Evolutionary conservation across 2,797 vertebrate genomes (phyloP), one percentile per base, ranked within the genome.

Genomic region (Streptopelia turtur): DNA sequence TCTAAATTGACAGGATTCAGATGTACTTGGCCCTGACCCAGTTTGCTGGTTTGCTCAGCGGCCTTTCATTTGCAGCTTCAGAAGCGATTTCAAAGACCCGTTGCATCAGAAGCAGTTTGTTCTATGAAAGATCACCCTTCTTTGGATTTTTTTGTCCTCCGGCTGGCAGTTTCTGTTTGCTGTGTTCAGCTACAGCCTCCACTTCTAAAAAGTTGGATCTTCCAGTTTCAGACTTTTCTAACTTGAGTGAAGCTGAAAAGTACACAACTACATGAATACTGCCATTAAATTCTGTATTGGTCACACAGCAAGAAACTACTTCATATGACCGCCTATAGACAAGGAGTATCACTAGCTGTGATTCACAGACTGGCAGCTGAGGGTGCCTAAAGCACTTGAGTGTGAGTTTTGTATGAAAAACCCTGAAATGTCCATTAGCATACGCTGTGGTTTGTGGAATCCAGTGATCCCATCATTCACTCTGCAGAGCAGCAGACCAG

Each of bases 21-120:
- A 92, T 39, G 52, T 43, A 57, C 43, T 85, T 65, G 89, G 89
- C 83, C 39, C 72, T 68, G 39, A 85, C 39, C 17, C 87, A 71
- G 55, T 28, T 60, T 60, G 23, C 28, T 57, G 72, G 35, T 45
- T 68, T 14, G 1, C 65, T 87, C 89, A 95, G 79, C n/a, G 86
- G 84, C 83, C 76, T 88, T 94, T 83, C 65, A 78, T 75, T 81
- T 65, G 35, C 64, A 86, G 43, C 79, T 94, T 91, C 80, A 93
- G 43, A 94, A 96, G 39, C 60, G 27, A 83, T 69, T 95, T 93
- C 70, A 83, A 85, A 96, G 43, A 87, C 21, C 39, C 63, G 49
- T 2, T 8, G 79, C 27, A 13, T 90, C 63, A 94, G 76, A 83
- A 72, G 50, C 28, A 61, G 59, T 80, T 89, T 87, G 57, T 50